These are phyloP conservation scores for Terebella lapidaria DNA, from an alignment of 2,888 invertebrate species.

Conservation along the genomic window DNA sequence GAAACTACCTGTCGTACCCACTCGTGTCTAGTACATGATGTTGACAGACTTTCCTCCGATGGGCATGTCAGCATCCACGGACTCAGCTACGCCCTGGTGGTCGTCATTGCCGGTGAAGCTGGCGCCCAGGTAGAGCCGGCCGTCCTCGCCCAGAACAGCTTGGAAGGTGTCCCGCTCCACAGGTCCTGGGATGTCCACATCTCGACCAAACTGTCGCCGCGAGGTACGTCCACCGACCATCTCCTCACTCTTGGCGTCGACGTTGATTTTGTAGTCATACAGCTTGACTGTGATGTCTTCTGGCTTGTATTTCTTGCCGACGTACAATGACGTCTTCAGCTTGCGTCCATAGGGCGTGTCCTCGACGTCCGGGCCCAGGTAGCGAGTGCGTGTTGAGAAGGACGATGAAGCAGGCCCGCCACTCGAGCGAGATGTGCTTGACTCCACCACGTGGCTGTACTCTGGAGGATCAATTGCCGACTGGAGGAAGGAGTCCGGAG, in stretches of 20 bases:
- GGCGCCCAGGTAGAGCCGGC: constrained; percentile 29
- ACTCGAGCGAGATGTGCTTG: neutral
- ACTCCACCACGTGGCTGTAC: constrained; percentile 9
- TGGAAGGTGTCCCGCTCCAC: constrained; percentile 44
- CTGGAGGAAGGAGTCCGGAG: neutral
- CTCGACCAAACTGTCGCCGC: constrained; percentile 48
- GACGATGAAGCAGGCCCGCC: neutral
- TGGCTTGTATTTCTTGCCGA: constrained; percentile 41
- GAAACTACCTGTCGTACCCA: too few relatives aligned
- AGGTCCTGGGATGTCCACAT: constrained; percentile 46
- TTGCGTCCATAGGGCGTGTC: constrained; percentile 41
- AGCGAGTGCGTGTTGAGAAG: neutral
- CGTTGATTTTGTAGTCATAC: constrained; percentile 41
- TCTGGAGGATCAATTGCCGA: constrained; percentile 4
- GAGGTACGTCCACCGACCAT: constrained; percentile 40
- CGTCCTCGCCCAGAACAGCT: constrained; percentile 42
- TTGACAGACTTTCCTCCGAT: constrained; percentile 6
- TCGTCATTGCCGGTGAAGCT: constrained; percentile 13
- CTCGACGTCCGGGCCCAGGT: constrained; percentile 34
- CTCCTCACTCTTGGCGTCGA: constrained; percentile 47
- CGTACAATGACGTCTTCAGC: constrained; percentile 21
- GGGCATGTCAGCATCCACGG: constrained; percentile 17
- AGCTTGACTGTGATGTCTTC: constrained; percentile 47
- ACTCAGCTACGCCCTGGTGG: constrained; percentile 6
- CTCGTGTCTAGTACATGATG: neutral